Evolutionary conservation across 2,888 invertebrate genomes (phyloP), one percentile per base, ranked within the genome.

Genomic region (Mycalesis mineus): DNA sequence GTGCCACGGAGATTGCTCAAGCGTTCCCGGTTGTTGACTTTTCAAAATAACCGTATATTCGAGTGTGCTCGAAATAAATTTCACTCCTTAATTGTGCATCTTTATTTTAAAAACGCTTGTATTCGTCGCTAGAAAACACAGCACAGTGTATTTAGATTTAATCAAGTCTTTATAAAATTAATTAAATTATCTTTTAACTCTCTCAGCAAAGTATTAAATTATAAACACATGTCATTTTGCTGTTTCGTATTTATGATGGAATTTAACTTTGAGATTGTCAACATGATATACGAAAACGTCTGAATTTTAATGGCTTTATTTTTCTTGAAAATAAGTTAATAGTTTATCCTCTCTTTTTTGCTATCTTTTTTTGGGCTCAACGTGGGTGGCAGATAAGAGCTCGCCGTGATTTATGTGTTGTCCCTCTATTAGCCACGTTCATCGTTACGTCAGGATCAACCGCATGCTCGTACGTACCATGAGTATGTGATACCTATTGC

Each of bases 1-100:
- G 78, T 74, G 80, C 78, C 75, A 74, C 72, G 73, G 74, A 77
- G 77, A 82, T 84, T 84, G 82, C 86, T 79, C 82, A 84, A 85
- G 81, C 78, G 80, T 77, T 74, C 80, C 80, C 78, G 87, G 84
- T 86, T 88, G 81, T 84, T 87, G 84, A 88, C 85, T 82, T 76
- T 74, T 68, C 68, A 65, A 69, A 72, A 48, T 51, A 54, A 51
- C 13, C 29, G 44, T 45, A 41, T 37, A 28, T 57, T 57, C 29
- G 61, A 65, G 63, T 64, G 65, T 62, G 63, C 64, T 40, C 58
- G 56, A 56, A 53, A 63, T 60, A 60, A 52, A 51, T 58, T 55
- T 52, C 22, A 47, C 45, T 47, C 40, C 14, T 22, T 47, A 55
- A 41, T 42, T 31, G 5, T 33, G 13, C 14, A 14, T 22, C 2